These are phyloP conservation scores for Diarsia dahlii DNA, from an alignment of 2,888 invertebrate genomes.

Conservation along the genomic window DNA sequence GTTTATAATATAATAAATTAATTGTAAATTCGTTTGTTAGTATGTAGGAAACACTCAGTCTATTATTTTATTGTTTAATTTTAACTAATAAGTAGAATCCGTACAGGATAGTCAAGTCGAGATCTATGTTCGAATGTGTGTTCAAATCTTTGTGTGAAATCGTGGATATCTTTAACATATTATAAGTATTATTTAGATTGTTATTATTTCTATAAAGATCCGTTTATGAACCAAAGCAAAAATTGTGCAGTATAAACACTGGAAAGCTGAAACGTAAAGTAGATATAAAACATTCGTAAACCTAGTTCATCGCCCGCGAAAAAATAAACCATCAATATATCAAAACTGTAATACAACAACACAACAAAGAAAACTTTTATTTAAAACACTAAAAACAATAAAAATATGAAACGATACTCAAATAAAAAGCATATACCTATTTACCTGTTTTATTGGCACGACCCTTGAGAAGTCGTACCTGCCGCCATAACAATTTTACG, in stretches of 20 bases:
- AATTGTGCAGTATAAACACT: no score
- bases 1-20: no score
- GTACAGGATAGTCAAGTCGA: no score
- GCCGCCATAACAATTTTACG: constrained; percentile 83
- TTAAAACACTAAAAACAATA: constrained; percentile 59
- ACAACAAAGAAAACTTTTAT: constrained; percentile 51
- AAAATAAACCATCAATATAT: constrained; percentile 1
- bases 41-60: no score
- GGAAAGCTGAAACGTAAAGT: not conserved
- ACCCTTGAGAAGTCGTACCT: constrained; percentile 80
- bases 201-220: not conserved
- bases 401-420: constrained; percentile 82
- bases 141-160: not conserved
- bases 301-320: not conserved
- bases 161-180: not conserved
- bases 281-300: not conserved
- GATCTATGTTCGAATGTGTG: not conserved
- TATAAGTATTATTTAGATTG: not conserved
- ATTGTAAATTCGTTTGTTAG: no score
- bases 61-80: no score
- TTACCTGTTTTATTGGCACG: constrained; percentile 82
- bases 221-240: not conserved
- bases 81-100: no score
- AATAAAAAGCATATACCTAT: constrained; percentile 85
- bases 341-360: not conserved